A percentile compares a stretch with the other conserved stretches of the same genome.
Evolutionary conservation across 2,113 vertebrate species (phyloP).

Genomic region (Aldabrachelys gigantea): DNA sequence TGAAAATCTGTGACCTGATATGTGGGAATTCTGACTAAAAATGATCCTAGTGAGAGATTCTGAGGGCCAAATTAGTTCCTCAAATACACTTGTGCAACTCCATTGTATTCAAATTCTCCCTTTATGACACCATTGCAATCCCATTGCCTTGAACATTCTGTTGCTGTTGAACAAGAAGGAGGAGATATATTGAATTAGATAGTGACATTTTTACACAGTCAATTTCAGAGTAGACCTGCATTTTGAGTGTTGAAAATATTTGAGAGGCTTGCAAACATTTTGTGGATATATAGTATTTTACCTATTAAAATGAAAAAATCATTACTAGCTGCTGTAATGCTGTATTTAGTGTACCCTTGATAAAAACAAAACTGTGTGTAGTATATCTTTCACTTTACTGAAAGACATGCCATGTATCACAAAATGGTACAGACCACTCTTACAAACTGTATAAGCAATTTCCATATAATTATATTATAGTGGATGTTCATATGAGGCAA

Average conservation of each 20-base stretch:
- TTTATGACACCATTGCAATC: neutral
- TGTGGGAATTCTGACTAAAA: neutral
- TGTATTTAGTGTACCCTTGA: neutral
- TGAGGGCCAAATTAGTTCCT: neutral
- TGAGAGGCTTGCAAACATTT: neutral
- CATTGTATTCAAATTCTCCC: neutral
- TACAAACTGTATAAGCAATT: neutral
- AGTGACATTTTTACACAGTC: neutral
- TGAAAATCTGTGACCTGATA: neutral
- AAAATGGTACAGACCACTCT: neutral
- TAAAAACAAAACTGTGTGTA: neutral
- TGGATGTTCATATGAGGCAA: neutral
- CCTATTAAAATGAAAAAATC: neutral
- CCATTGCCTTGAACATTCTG: neutral
- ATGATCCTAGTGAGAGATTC: neutral
- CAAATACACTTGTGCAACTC: neutral
- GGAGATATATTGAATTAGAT: neutral
- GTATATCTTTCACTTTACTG: neutral
- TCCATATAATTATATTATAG: neutral
- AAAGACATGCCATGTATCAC: accelerated
- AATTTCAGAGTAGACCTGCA: neutral
- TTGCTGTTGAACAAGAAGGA: neutral
- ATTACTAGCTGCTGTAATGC: neutral
- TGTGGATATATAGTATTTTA: neutral
- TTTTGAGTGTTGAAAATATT: neutral